Evolutionary conservation across 2,113 vertebrate species (phyloP).

Genomic region (Dolichallabes microphthalmus): DNA sequence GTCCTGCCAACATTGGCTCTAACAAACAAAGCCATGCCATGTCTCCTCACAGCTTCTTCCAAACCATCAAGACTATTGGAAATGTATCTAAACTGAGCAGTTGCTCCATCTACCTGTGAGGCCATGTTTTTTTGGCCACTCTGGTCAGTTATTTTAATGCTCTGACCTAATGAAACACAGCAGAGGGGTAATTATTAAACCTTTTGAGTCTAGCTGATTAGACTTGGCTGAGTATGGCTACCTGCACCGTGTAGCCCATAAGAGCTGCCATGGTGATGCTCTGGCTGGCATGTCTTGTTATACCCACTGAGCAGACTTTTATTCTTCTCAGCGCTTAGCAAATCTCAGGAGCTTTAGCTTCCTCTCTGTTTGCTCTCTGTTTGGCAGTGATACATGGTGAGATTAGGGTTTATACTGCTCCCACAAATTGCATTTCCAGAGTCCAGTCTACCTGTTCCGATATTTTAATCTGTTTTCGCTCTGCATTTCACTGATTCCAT

Average conservation of each 20-base stretch:
- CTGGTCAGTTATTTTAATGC: background rate
- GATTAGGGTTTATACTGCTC: background rate
- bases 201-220: slow-evolving; percentile 9
- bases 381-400: background rate
- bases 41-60: background rate
- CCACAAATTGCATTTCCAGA: slow-evolving; percentile 19
- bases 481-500: slow-evolving; percentile 19
- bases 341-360: slow-evolving; percentile 21
- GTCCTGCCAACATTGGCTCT: slow-evolving; percentile 63
- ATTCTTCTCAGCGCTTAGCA: slow-evolving; percentile 10
- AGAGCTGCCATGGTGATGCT: slow-evolving; percentile 34
- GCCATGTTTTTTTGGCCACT: background rate
- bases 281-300: background rate
- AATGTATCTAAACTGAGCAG: slow-evolving; percentile 4
- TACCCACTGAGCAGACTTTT: slow-evolving; percentile 1
- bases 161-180: slow-evolving; percentile 10
- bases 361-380: slow-evolving; percentile 6
- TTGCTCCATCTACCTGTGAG: background rate
- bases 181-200: slow-evolving; percentile 11
- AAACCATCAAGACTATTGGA: background rate
- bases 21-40: slow-evolving; percentile 53
- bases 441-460: background rate
- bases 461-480: background rate
- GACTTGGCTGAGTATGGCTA: slow-evolving; percentile 12
- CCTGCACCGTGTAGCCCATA: slow-evolving; percentile 9